phyloP scores from a whole-genome alignment of 2,113 vertebrate species.

The Argyrosomus japonicus region DNA sequence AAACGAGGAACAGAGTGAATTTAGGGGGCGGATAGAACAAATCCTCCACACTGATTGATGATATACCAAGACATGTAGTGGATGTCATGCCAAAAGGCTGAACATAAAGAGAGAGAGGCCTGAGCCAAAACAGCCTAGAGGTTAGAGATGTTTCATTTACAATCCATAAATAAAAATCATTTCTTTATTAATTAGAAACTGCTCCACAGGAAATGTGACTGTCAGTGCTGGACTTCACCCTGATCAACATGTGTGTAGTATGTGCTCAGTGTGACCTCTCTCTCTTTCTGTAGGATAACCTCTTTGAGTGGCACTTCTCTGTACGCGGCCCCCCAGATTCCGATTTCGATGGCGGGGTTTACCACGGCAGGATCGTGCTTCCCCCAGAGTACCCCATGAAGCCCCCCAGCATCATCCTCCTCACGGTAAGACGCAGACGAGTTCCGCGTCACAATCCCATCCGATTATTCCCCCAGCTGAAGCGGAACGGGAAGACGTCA shows the following conservation, averaged over 20 bases:
- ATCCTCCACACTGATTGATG: background rate
- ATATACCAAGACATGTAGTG: background rate
- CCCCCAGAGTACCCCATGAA: conserved; percentile 99
- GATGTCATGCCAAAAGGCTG: background rate
- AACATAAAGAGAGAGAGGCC: background rate
- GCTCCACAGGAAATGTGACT: background rate
- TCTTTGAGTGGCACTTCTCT: conserved; percentile 99
- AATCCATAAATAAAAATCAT: no score
- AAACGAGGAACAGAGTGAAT: background rate
- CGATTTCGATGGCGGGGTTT: conserved; percentile 96
- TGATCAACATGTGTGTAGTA: background rate
- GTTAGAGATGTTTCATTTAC: background rate
- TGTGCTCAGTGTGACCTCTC: background rate
- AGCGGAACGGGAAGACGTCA: conserved; percentile 26
- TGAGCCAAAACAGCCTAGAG: background rate
- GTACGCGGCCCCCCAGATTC: conserved; percentile 98
- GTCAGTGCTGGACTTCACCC: background rate
- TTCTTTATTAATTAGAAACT: background rate
- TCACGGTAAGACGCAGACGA: conserved; percentile 88
- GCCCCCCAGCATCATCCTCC: conserved; percentile 97
- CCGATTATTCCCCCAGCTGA: conserved; percentile 11
- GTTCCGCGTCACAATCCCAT: background rate
- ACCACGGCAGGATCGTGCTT: conserved; percentile 96
- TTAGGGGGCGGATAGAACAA: background rate
- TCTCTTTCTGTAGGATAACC: conserved; percentile 90